phyloP scores from a whole-genome alignment of 92 coral and sea anemone genomes.

The Epizoanthus rinbou region DNA sequence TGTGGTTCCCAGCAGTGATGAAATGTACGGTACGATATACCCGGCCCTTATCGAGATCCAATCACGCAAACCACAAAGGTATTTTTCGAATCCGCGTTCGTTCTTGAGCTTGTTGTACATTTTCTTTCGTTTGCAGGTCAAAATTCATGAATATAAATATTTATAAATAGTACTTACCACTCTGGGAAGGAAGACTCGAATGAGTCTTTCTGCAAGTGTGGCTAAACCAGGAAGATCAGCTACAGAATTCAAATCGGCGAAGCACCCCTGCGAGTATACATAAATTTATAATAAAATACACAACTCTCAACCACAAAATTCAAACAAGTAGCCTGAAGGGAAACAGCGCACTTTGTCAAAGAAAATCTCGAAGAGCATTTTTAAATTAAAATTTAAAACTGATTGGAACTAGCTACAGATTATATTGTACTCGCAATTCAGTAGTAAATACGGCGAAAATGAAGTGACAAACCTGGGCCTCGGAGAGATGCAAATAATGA shows the following conservation, averaged over 20 bases:
- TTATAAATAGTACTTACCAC: constrained; percentile 64
- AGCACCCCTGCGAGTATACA: constrained; percentile 16
- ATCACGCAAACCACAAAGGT: background rate
- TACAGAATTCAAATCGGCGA: constrained; percentile 69
- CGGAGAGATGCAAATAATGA: no score
- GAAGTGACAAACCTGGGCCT: no score
- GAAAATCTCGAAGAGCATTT: background rate
- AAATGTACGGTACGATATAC: background rate
- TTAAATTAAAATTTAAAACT: background rate
- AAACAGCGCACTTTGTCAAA: background rate
- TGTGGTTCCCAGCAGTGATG: background rate
- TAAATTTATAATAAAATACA: background rate
- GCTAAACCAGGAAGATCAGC: constrained; percentile 56
- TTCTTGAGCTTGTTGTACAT: background rate
- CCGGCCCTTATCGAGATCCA: background rate
- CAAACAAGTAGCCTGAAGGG: background rate
- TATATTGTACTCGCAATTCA: no score
- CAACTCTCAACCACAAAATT: background rate
- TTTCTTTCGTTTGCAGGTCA: background rate
- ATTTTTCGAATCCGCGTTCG: background rate
- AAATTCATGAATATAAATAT: background rate
- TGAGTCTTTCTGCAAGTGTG: constrained; percentile 69
- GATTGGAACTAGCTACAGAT: background rate
- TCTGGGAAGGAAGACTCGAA: constrained; percentile 70
- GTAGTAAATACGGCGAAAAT: no score